phyloP scores from a whole-genome alignment of 2,888 invertebrate species.

The Blera fallax region DNA sequence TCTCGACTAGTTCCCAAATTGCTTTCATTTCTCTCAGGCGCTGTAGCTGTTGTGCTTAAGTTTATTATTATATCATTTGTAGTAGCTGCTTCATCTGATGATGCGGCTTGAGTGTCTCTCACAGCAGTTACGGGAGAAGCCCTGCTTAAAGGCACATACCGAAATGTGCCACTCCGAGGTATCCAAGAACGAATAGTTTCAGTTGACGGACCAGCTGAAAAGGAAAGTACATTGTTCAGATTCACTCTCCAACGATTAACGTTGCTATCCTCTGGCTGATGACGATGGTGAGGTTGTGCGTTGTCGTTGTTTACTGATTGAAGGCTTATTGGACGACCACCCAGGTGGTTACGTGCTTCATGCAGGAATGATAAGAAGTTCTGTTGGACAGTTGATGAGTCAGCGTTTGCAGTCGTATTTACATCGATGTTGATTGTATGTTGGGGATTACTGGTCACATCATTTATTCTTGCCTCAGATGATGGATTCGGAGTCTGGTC shows the following conservation, averaged over 20 bases:
- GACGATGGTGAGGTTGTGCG: slow-evolving; percentile 71
- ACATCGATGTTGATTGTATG: slow-evolving; percentile 42
- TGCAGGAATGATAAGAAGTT: slow-evolving; percentile 75
- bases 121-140: slow-evolving; percentile 42
- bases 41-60: slow-evolving; percentile 31
- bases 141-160: slow-evolving; percentile 74
- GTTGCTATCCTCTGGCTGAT: slow-evolving; percentile 54
- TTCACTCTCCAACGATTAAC: slow-evolving; percentile 77
- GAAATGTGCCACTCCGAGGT: slow-evolving; percentile 76
- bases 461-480: slow-evolving; percentile 20
- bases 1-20: slow-evolving; percentile 32
- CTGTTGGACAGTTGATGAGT: slow-evolving; percentile 57
- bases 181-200: slow-evolving; percentile 78
- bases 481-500: not conserved
- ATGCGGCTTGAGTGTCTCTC: slow-evolving; percentile 45
- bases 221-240: slow-evolving; percentile 78
- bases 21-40: slow-evolving; percentile 12
- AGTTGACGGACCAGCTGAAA: slow-evolving; percentile 77
- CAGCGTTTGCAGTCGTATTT: slow-evolving; percentile 23
- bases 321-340: slow-evolving; percentile 63
- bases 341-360: slow-evolving; percentile 73
- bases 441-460: slow-evolving; percentile 24
- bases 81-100: not conserved
- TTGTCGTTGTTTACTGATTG: slow-evolving; percentile 72
- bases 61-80: slow-evolving; percentile 51